A percentile compares a stretch with the other conserved stretches of the same genome.
Evolutionary conservation across 53 echinoderm and acorn worm genomes (phyloP).

Genomic region (Crossaster papposus): DNA sequence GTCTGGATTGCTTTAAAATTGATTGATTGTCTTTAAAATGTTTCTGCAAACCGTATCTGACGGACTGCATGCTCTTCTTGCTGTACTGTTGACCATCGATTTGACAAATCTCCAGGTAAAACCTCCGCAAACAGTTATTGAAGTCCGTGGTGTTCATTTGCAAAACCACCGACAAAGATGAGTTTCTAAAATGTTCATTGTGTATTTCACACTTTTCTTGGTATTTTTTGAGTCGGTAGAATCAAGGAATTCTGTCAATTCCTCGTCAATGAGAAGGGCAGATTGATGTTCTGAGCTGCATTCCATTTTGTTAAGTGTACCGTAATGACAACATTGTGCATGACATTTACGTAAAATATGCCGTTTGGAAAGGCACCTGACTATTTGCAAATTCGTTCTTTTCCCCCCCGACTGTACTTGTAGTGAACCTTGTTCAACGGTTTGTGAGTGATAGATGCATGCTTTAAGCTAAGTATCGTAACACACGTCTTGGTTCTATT

Average conservation of each 20-base stretch:
- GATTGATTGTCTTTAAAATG: slow-evolving; percentile 29
- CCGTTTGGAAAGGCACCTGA: slow-evolving; percentile 6
- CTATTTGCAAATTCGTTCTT: slow-evolving; percentile 11
- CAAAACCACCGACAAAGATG: not conserved
- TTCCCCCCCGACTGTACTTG: not conserved
- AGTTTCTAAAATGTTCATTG: not conserved
- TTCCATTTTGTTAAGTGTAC: not conserved
- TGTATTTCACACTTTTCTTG: not conserved
- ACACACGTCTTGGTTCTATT: no score
- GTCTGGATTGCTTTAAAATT: slow-evolving; percentile 12
- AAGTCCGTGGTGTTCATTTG: not conserved
- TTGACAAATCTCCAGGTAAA: slow-evolving; percentile 37
- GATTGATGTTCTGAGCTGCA: not conserved
- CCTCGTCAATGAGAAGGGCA: not conserved
- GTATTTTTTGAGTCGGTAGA: not conserved
- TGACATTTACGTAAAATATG: not conserved
- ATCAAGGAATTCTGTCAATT: slow-evolving; percentile 5
- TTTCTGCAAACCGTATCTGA: slow-evolving; percentile 46
- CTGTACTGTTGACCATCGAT: slow-evolving; percentile 2
- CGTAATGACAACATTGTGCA: no score
- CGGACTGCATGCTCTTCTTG: slow-evolving; percentile 33
- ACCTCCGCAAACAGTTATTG: not conserved
- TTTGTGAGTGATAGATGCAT: no score
- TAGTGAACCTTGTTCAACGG: no score
- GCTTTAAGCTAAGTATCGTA: no score